Percentiles rank a stretch among this genome's conserved stretches.
These are phyloP conservation scores for Porites rus DNA, from an alignment of 92 coral and sea anemone species.

Conservation along the genomic window DNA sequence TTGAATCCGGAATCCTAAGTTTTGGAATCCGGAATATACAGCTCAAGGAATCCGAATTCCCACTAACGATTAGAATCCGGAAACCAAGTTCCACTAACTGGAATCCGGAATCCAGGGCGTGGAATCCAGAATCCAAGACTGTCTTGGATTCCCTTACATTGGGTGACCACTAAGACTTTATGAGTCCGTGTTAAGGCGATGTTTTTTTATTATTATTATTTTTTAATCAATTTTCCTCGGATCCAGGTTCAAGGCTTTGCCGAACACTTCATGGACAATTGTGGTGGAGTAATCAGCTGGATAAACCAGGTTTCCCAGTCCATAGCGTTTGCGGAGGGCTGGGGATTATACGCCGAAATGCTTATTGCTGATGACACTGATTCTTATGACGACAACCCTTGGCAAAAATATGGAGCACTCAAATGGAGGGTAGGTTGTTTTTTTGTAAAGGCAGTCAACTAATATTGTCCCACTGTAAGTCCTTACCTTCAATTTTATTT, in stretches of 20 bases:
- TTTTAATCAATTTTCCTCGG: neutral
- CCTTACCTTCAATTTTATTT: neutral
- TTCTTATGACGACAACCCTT: conserved; percentile 66
- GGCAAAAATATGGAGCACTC: conserved; percentile 86
- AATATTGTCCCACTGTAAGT: too few relatives aligned
- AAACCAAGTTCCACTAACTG: too few relatives aligned
- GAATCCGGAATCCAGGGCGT: too few relatives aligned
- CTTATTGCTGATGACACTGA: conserved; percentile 86
- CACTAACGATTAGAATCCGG: too few relatives aligned
- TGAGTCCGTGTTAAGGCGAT: too few relatives aligned
- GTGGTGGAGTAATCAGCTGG: conserved; percentile 85
- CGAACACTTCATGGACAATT: conserved; percentile 84
- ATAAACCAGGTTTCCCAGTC: conserved; percentile 56
- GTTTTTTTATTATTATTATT: too few relatives aligned
- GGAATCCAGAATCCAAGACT: too few relatives aligned
- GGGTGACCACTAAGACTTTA: too few relatives aligned
- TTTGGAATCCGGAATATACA: too few relatives aligned
- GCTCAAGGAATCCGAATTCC: too few relatives aligned
- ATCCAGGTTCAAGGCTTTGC: conserved; percentile 82
- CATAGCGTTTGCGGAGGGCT: conserved; percentile 88
- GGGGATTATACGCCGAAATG: conserved; percentile 92
- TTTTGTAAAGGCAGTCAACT: neutral
- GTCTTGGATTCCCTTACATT: too few relatives aligned
- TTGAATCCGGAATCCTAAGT: too few relatives aligned
- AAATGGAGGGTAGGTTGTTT: conserved; percentile 85